A percentile compares a stretch with the other conserved stretches of the same genome.
These are phyloP conservation scores for Girardia tigrina DNA, from an alignment of 2,888 invertebrate species.

Conservation along the genomic window DNA sequence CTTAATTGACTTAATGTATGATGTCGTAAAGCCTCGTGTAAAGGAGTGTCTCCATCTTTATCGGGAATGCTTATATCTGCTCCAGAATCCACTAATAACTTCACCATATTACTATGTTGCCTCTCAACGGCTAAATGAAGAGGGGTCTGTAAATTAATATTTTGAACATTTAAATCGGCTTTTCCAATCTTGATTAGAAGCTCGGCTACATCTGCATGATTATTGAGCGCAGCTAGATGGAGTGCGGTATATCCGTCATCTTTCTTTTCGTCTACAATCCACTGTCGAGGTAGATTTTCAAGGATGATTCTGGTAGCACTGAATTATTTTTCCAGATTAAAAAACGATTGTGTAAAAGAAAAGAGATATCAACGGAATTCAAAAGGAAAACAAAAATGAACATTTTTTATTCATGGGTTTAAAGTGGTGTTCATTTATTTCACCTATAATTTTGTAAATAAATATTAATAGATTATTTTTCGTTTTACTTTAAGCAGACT, in stretches of 20 bases:
- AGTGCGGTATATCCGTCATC: conserved; percentile 93
- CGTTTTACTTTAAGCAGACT: too few relatives aligned
- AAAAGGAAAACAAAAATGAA: too few relatives aligned
- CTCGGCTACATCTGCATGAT: conserved; percentile 88
- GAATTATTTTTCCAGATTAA: too few relatives aligned
- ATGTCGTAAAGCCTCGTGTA: conserved; percentile 78
- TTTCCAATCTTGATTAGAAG: conserved; percentile 59
- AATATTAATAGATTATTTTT: too few relatives aligned
- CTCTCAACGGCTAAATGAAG: conserved; percentile 80
- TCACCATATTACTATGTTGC: conserved; percentile 88
- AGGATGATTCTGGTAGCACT: conserved; percentile 89
- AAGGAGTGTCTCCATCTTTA: conserved; percentile 79
- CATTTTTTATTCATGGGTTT: too few relatives aligned
- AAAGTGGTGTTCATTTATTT: too few relatives aligned
- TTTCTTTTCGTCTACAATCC: conserved; percentile 96
- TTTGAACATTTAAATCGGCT: conserved; percentile 83
- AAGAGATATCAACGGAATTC: too few relatives aligned
- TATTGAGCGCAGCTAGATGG: conserved; percentile 84
- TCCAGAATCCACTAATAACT: conserved; percentile 61
- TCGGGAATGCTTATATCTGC: conserved; percentile 86
- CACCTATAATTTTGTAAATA: too few relatives aligned
- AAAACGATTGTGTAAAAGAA: too few relatives aligned
- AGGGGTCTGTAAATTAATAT: conserved; percentile 66
- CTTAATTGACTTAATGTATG: conserved; percentile 86
- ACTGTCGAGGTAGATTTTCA: conserved; percentile 70